Evolutionary conservation across 2,113 vertebrate genomes (phyloP).

Genomic region (Anarhynchus alexandrinus): DNA sequence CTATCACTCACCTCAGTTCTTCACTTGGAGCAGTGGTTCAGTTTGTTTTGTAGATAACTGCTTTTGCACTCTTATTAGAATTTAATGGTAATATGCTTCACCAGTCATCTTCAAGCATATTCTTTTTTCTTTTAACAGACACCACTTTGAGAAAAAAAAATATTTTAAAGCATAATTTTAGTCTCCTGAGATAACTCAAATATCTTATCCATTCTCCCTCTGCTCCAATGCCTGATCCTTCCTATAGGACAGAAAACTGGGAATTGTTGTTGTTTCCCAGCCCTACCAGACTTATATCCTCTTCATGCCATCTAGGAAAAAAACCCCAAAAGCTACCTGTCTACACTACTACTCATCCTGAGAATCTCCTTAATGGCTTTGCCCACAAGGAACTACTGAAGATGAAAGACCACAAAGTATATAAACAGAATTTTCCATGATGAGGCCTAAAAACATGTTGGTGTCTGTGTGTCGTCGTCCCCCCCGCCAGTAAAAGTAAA

Average conservation of each 20-base stretch:
- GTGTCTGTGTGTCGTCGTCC: too few species aligned
- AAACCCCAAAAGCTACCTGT: not conserved
- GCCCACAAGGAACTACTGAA: not conserved
- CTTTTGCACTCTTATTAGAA: not conserved
- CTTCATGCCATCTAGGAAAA: not conserved
- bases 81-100: not conserved
- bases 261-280: not conserved
- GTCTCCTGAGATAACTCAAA: not conserved
- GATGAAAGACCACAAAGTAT: not conserved
- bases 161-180: not conserved
- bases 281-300: not conserved
- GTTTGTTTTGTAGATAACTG: not conserved
- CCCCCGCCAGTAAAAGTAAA: not conserved
- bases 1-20: not conserved
- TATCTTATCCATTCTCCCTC: not conserved
- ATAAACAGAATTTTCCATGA: not conserved
- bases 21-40: not conserved
- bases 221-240: not conserved
- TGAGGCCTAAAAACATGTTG: rapidly evolving
- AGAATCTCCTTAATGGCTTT: not conserved
- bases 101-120: not conserved
- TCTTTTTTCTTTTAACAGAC: not conserved
- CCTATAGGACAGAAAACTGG: not conserved
- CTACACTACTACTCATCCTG: not conserved
- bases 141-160: not conserved